Conservation (phyloP, 2,113 vertebrate genomes). For the Phocoena phocoena region DNA sequence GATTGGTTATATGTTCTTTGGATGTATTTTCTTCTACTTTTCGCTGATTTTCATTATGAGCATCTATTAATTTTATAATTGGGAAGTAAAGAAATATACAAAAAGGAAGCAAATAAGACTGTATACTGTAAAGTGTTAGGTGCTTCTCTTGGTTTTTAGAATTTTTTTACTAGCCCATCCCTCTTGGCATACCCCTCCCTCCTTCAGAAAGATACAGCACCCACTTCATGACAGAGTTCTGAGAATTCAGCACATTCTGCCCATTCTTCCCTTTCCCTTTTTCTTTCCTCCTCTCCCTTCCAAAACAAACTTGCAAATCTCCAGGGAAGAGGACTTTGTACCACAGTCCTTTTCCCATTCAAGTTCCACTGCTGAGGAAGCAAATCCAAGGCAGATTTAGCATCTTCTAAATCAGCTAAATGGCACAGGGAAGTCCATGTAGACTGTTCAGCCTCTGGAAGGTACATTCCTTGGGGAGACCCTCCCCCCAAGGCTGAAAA, state of each 20-base stretch:
- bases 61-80: background rate
- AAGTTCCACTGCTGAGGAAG: background rate
- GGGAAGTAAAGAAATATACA: background rate
- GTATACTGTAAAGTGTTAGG: background rate
- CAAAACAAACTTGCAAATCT: background rate
- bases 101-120: background rate
- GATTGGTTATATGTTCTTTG: background rate
- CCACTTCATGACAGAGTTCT: background rate
- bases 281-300: background rate
- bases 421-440: fast-evolving
- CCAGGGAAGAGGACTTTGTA: background rate
- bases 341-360: background rate
- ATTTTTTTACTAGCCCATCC: background rate
- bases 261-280: too few species aligned
- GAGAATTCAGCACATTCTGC: background rate
- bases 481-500: background rate
- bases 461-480: too few species aligned
- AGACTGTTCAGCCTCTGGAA: background rate
- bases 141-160: background rate
- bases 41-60: background rate
- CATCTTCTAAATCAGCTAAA: background rate
- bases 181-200: background rate
- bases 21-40: background rate
- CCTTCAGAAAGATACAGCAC: background rate
- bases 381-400: background rate